Conservation (phyloP, 2,888 invertebrate genomes). For the Rotaria socialis region DNA sequence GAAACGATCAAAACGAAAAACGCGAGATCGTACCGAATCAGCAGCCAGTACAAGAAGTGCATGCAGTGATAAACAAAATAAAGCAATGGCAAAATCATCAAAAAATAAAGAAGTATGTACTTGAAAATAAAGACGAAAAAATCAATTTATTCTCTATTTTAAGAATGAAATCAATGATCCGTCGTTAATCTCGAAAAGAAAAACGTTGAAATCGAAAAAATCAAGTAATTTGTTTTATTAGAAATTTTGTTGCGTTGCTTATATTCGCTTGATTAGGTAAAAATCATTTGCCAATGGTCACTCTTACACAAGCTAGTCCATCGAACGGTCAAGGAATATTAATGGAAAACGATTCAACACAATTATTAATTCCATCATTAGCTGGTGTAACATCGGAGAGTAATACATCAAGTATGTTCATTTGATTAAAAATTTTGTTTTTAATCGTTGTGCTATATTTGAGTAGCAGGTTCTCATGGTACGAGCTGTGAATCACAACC, state of each 20-base stretch:
- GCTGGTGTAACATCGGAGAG: not conserved
- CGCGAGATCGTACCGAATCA: not conserved
- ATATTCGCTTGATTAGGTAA: not conserved
- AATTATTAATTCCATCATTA: not conserved
- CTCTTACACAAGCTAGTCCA: not conserved
- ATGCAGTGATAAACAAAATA: not conserved
- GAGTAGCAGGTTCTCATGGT: not conserved
- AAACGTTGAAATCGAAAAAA: not conserved
- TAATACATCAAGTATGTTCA: not conserved
- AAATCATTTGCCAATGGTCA: not conserved
- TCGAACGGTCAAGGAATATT: not conserved
- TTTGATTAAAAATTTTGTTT: not conserved
- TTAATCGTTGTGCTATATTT: not conserved
- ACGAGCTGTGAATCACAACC: not conserved
- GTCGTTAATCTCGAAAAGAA: not conserved
- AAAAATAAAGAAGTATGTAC: not conserved
- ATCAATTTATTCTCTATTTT: not conserved
- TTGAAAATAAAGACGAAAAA: not conserved
- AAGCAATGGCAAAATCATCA: not conserved
- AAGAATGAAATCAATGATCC: not conserved
- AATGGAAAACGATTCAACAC: not conserved
- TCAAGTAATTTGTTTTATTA: not conserved
- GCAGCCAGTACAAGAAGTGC: not conserved
- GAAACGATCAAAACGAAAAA: not conserved
- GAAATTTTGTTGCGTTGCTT: not conserved